These are phyloP conservation scores for Colinus virginianus DNA, from an alignment of 2,113 vertebrate species.

Conservation along the genomic window DNA sequence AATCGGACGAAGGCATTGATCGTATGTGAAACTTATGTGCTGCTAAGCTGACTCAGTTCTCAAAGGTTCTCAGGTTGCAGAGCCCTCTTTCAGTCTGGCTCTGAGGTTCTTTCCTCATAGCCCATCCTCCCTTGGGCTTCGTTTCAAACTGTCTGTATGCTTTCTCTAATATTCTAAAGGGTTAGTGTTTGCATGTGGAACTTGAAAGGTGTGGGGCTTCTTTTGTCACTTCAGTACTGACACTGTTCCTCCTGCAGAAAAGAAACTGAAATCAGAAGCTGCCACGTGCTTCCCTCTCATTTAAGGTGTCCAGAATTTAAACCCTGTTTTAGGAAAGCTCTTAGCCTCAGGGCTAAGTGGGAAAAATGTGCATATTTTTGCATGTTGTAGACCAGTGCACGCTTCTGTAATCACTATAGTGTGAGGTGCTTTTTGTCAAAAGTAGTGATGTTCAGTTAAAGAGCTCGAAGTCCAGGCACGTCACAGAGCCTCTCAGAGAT, in stretches of 20 bases:
- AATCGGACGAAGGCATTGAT: neutral
- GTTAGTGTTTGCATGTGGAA: neutral
- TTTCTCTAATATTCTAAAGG: neutral
- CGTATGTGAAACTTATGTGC: rapidly evolving
- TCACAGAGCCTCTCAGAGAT: too few species aligned
- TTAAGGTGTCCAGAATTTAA: neutral
- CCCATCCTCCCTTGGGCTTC: rapidly evolving
- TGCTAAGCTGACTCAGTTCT: neutral
- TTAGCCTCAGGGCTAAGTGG: neutral
- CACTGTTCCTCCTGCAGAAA: neutral
- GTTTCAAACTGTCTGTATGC: neutral
- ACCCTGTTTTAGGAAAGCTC: neutral
- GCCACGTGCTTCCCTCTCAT: rapidly evolving
- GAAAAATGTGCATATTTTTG: too few species aligned
- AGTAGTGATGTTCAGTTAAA: too few species aligned
- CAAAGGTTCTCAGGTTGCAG: neutral
- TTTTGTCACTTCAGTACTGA: neutral
- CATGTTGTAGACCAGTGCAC: too few species aligned
- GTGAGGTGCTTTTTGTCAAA: too few species aligned
- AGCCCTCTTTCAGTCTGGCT: neutral
- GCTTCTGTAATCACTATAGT: too few species aligned
- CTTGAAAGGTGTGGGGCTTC: neutral
- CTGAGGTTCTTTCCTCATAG: neutral
- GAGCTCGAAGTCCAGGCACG: too few species aligned
- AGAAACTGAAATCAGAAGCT: neutral